phyloP scores from a whole-genome alignment of 2,113 vertebrate species.

The Nerophis ophidion region DNA sequence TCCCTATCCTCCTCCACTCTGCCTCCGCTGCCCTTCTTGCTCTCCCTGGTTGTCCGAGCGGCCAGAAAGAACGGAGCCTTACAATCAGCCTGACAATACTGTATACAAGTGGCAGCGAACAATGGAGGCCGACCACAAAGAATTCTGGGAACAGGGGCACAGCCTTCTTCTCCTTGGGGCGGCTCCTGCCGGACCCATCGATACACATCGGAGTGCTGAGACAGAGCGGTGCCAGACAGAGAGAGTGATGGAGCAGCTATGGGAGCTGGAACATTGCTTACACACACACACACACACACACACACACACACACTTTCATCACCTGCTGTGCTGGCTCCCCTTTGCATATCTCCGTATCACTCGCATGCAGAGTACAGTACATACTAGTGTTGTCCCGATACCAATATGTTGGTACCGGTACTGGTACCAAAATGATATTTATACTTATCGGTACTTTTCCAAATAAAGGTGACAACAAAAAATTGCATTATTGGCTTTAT shows the following conservation, averaged over 20 bases:
- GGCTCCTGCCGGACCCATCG: constrained; percentile 58
- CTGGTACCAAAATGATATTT: too few relatives aligned
- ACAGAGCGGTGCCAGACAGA: constrained; percentile 63
- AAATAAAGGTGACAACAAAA: too few relatives aligned
- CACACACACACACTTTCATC: neutral
- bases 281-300: constrained; percentile 10
- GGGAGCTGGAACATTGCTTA: constrained; percentile 5
- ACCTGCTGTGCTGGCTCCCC: neutral
- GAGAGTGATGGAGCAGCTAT: neutral
- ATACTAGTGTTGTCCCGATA: neutral
- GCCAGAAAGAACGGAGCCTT: constrained; percentile 58
- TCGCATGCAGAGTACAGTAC: neutral
- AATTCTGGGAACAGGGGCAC: constrained; percentile 79
- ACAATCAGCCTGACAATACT: constrained; percentile 76
- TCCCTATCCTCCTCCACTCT: constrained; percentile 55
- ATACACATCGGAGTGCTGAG: constrained; percentile 63
- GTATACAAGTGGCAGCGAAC: constrained; percentile 73
- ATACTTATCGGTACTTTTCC: too few relatives aligned
- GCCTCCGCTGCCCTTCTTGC: constrained; percentile 36
- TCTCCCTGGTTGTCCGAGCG: constrained; percentile 38
- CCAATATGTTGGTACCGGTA: too few relatives aligned
- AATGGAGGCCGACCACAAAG: constrained; percentile 71
- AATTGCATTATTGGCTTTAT: too few relatives aligned
- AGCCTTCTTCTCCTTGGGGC: constrained; percentile 65
- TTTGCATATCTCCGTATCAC: neutral